Conservation (phyloP, 2,113 vertebrate species). For the Misgurnus mizolepis region DNA sequence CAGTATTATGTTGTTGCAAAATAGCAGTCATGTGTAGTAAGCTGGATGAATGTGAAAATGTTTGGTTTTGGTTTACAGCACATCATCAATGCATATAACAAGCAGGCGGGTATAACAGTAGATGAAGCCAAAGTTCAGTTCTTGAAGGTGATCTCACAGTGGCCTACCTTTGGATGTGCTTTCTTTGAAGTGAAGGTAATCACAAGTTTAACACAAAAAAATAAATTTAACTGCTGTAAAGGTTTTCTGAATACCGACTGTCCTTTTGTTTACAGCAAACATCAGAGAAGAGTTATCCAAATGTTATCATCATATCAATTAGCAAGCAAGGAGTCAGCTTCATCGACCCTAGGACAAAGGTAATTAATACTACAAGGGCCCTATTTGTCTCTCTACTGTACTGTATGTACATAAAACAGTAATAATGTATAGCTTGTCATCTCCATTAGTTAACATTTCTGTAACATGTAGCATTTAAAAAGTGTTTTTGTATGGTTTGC, state of each 20-base stretch:
- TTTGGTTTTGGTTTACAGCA: slow-evolving; percentile 60
- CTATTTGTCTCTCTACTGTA: no score
- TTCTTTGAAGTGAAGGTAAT: slow-evolving; percentile 94
- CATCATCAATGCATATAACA: slow-evolving; percentile 79
- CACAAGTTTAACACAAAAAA: not conserved
- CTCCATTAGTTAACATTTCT: no score
- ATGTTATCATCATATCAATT: slow-evolving; percentile 80
- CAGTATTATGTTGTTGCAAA: no score
- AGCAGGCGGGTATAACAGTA: slow-evolving; percentile 78
- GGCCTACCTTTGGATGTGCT: slow-evolving; percentile 90
- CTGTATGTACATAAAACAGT: no score
- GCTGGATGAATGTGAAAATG: not conserved
- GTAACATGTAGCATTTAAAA: not conserved
- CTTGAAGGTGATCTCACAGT: slow-evolving; percentile 78
- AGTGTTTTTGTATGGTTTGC: not conserved
- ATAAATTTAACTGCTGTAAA: not conserved
- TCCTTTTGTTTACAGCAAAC: slow-evolving; percentile 82
- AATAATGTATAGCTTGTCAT: no score
- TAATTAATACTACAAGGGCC: slow-evolving; percentile 47
- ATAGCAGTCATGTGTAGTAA: no score
- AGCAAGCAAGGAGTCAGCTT: slow-evolving; percentile 88
- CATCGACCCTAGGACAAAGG: slow-evolving; percentile 88
- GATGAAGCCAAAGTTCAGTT: slow-evolving; percentile 89
- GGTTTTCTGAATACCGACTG: slow-evolving; percentile 8
- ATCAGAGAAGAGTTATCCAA: slow-evolving; percentile 83